These are phyloP conservation scores for Sigmodon hispidus DNA, from an alignment of 2,113 vertebrate species.

Conservation along the genomic window DNA sequence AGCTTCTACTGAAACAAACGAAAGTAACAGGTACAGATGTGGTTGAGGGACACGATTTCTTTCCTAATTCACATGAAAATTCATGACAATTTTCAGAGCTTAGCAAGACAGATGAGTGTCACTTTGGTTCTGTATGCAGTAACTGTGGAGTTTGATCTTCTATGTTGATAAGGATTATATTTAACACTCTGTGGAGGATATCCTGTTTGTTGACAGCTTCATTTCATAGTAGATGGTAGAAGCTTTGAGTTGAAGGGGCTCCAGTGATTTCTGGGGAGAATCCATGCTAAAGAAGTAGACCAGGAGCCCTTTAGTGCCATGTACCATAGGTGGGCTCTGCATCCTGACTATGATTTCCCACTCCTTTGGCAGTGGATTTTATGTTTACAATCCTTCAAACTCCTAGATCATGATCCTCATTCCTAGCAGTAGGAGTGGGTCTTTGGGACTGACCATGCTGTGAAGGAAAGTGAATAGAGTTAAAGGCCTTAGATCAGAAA, in stretches of 20 bases:
- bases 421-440: background rate
- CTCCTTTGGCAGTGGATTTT: background rate
- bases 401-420: background rate
- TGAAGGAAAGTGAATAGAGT: background rate
- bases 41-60: background rate
- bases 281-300: background rate
- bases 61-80: conserved; percentile 43
- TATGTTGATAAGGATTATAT: background rate
- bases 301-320: background rate
- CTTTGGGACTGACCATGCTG: no score
- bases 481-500: background rate
- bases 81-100: conserved; percentile 18
- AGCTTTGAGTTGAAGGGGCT: background rate
- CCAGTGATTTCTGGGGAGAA: background rate
- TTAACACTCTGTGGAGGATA: background rate
- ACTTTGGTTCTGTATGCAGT: background rate
- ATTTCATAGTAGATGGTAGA: background rate
- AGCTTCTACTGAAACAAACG: conserved; percentile 30
- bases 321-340: background rate
- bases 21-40: background rate
- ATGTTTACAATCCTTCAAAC: background rate
- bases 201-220: background rate
- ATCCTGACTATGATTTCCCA: background rate
- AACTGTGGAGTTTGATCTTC: conserved; percentile 15
- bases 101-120: background rate